Conservation (phyloP, 2,888 invertebrate species). For the Xanthia togata region DNA sequence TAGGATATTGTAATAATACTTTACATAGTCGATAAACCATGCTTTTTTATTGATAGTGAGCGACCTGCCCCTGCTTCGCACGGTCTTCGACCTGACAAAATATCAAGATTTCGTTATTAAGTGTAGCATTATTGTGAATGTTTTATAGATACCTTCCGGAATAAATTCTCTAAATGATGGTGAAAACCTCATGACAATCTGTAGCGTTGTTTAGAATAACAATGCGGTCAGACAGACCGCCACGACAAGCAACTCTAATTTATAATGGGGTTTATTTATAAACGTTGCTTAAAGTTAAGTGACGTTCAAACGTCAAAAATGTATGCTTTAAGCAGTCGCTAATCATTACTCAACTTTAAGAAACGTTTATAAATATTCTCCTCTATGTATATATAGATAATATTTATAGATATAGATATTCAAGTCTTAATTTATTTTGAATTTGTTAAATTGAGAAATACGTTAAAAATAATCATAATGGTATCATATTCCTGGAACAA, state of each 20-base stretch:
- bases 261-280: no score
- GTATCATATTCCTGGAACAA: neutral
- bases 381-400: no score
- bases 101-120: neutral
- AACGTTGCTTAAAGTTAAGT: no score
- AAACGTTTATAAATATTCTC: no score
- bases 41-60: neutral
- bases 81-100: neutral
- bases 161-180: neutral
- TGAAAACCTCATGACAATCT: neutral
- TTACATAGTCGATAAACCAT: neutral
- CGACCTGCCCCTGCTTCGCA: no score
- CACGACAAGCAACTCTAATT: no score
- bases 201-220: neutral
- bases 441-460: neutral
- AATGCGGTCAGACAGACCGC: neutral
- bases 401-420: neutral
- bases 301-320: no score
- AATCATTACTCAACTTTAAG: no score
- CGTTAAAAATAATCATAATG: neutral
- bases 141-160: neutral
- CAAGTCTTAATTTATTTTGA: neutral
- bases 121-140: neutral
- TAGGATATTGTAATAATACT: neutral
- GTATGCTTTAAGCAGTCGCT: no score